phyloP scores from a whole-genome alignment of 2,888 invertebrate species.

The Dichetophora obliterata region DNA sequence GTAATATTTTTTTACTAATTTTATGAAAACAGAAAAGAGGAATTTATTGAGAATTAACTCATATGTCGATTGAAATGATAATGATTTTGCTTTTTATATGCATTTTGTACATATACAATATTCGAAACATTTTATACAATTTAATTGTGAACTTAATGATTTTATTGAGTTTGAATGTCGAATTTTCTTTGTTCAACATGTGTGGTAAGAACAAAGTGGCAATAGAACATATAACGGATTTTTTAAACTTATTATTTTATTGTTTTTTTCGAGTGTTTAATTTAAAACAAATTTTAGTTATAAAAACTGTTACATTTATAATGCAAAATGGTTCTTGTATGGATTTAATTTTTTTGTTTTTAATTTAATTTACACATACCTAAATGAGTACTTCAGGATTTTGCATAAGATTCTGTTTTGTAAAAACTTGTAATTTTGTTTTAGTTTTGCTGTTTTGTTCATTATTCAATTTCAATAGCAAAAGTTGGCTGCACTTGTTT shows the following conservation, averaged over 20 bases:
- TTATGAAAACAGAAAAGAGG: constrained; percentile 1
- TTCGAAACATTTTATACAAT: no score
- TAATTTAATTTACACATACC: constrained; percentile 6
- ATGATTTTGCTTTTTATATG: neutral
- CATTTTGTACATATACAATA: neutral
- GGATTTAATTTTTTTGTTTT: neutral
- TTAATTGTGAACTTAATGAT: neutral
- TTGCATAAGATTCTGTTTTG: neutral
- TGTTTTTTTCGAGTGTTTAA: neutral
- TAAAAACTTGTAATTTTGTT: no score
- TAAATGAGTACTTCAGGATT: neutral
- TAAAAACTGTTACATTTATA: neutral
- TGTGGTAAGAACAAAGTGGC: constrained; percentile 16
- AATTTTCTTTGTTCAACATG: neutral
- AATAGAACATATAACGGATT: neutral
- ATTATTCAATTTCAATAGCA: no score
- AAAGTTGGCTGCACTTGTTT: no score
- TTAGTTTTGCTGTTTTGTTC: no score
- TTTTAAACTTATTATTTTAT: neutral
- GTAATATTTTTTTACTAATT: neutral
- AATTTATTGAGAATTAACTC: neutral
- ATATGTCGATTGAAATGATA: neutral
- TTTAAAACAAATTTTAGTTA: neutral
- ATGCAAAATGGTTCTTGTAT: neutral
- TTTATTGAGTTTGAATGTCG: neutral